Percentiles rank a stretch among this genome's conserved stretches.
Conservation (phyloP, 2,113 vertebrate genomes). For the Ifrita kowaldi region DNA sequence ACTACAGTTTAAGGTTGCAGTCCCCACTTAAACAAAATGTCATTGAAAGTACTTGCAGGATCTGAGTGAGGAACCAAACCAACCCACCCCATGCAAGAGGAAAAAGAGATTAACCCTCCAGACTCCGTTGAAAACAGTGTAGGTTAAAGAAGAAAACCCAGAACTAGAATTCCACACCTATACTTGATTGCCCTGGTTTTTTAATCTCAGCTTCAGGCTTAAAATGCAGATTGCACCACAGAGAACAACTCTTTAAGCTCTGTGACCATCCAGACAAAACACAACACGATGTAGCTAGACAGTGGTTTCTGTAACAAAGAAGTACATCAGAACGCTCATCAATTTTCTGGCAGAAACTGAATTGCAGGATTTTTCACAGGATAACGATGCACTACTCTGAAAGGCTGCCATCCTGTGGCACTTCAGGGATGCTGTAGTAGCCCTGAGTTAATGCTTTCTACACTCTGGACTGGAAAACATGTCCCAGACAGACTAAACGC, state of each 20-base stretch:
- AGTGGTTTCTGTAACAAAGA: background rate
- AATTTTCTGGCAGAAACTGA: background rate
- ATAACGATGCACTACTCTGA: background rate
- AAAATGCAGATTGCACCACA: background rate
- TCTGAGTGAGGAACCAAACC: background rate
- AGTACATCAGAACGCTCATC: background rate
- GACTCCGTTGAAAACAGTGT: background rate
- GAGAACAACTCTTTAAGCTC: background rate
- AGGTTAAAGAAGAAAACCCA: background rate
- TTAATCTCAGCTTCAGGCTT: background rate
- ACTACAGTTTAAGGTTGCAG: background rate
- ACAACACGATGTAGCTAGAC: background rate
- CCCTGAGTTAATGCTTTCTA: background rate
- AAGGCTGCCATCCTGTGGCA: conserved; percentile 40
- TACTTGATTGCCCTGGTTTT: background rate
- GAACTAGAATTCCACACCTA: background rate
- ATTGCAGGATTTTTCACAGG: background rate
- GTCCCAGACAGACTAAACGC: background rate
- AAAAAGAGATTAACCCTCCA: background rate
- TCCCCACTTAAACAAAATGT: background rate
- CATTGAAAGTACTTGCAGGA: background rate
- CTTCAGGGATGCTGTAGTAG: background rate
- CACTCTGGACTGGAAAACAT: background rate
- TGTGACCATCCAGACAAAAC: background rate
- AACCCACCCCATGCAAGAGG: background rate